phyloP scores from a whole-genome alignment of 1,140 invertebrate species.

The Pemphigus obesinymphae region DNA sequence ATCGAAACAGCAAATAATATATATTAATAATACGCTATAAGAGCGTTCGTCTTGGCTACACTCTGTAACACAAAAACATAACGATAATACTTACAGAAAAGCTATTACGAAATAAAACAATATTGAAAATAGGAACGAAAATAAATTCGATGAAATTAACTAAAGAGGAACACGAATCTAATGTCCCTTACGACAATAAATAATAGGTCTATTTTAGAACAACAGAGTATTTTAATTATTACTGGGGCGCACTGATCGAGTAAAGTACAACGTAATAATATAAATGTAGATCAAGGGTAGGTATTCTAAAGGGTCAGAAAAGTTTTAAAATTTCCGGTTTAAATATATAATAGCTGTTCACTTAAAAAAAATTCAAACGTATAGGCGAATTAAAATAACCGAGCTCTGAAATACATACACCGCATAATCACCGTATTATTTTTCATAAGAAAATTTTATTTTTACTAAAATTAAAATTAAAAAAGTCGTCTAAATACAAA shows the following conservation, averaged over 20 bases:
- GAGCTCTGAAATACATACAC: background rate
- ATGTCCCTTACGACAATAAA: too few species aligned
- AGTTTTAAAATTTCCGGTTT: too few species aligned
- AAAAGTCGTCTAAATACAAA: too few species aligned
- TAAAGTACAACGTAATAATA: too few species aligned
- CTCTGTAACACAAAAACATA: background rate
- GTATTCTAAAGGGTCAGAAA: background rate
- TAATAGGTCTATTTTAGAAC: too few species aligned
- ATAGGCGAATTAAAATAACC: background rate
- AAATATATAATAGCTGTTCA: too few species aligned
- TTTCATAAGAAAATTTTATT: background rate
- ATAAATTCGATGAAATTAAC: too few species aligned
- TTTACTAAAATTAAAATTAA: background rate
- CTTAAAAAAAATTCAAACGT: background rate
- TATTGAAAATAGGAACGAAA: background rate
- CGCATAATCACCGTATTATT: background rate
- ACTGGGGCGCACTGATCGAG: too few species aligned
- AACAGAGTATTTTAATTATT: too few species aligned
- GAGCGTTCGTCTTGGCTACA: background rate
- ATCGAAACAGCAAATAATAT: background rate
- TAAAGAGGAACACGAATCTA: too few species aligned
- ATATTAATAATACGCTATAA: background rate
- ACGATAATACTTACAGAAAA: background rate
- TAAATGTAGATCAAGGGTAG: too few species aligned
- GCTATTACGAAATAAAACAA: background rate